A percentile compares a stretch with the other conserved stretches of the same genome.
Evolutionary conservation across 2,888 invertebrate species (phyloP).

Genomic region (Ochropleura plecta): DNA sequence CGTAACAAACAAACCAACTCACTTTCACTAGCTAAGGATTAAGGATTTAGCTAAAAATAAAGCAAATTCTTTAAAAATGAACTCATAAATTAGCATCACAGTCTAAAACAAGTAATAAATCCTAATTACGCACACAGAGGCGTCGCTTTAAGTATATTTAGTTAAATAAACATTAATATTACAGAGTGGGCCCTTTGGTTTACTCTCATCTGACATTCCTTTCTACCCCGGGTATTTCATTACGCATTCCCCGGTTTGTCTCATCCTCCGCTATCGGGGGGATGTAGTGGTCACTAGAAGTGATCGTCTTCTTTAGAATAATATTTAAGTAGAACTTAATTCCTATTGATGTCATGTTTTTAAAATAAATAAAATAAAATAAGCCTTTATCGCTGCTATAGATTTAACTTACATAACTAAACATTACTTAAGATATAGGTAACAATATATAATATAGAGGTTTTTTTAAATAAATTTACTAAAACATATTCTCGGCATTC

Average conservation of each 20-base stretch:
- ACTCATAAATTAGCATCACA: slow-evolving; percentile 45
- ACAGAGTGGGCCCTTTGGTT: slow-evolving; percentile 69
- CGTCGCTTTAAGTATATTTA: slow-evolving; percentile 67
- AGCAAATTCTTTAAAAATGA: slow-evolving; percentile 3
- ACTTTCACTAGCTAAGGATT: too few relatives aligned
- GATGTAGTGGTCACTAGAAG: slow-evolving; percentile 44
- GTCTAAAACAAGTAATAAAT: slow-evolving; percentile 46
- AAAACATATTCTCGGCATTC: too few relatives aligned
- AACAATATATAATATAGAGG: too few relatives aligned
- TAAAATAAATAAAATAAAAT: too few relatives aligned
- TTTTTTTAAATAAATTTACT: too few relatives aligned
- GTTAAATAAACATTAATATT: slow-evolving; percentile 76
- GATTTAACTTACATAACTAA: too few relatives aligned
- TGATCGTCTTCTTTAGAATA: not conserved
- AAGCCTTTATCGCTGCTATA: too few relatives aligned
- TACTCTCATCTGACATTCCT: slow-evolving; percentile 77
- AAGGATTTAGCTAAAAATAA: too few relatives aligned
- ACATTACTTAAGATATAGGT: too few relatives aligned
- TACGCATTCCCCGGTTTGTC: slow-evolving; percentile 72
- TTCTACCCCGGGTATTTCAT: slow-evolving; percentile 75
- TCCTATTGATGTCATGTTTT: too few relatives aligned
- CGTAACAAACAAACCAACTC: too few relatives aligned
- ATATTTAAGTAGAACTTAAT: too few relatives aligned
- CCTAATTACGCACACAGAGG: slow-evolving; percentile 42
- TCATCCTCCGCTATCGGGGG: slow-evolving; percentile 46